Percentiles rank a stretch among this genome's conserved stretches.
These are phyloP conservation scores for Oryzias melastigma DNA, from an alignment of 2,113 vertebrate species.

Conservation along the genomic window DNA sequence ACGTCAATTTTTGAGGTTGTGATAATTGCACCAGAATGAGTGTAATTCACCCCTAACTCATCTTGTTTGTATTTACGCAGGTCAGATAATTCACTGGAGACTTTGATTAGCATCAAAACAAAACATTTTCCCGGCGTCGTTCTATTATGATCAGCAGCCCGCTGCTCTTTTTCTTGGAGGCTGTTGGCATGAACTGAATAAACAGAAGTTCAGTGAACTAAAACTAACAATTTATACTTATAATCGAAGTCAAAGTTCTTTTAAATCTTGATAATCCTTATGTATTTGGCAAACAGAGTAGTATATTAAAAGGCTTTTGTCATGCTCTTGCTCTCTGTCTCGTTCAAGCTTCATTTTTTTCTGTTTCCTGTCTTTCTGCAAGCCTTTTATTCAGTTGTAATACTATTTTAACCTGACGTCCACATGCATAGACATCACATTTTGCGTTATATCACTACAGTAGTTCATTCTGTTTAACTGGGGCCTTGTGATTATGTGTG, in stretches of 20 bases:
- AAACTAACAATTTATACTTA: no score
- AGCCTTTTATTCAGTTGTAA: not conserved
- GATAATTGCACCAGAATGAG: constrained; percentile 6
- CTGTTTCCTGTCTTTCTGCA: not conserved
- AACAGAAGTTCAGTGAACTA: no score
- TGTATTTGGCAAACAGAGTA: constrained; percentile 18
- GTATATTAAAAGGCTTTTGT: constrained; percentile 17
- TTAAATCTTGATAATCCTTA: constrained; percentile 7
- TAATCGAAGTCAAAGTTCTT: not conserved
- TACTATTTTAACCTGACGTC: no score
- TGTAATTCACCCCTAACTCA: constrained; percentile 15
- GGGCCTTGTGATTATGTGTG: no score
- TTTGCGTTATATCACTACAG: no score
- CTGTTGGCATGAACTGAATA: no score
- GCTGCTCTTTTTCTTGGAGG: no score
- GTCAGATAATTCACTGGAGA: not conserved
- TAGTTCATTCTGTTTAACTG: no score
- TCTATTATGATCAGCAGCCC: no score
- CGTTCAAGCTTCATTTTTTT: constrained; percentile 6
- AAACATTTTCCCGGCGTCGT: not conserved
- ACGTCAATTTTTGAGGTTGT: constrained; percentile 5
- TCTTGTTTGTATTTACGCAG: constrained; percentile 15
- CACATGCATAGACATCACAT: no score
- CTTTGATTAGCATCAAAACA: not conserved
- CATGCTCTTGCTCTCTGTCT: constrained; percentile 15